Conservation (phyloP, 2,888 invertebrate species). For the Chromoteleia sp. region DNA sequence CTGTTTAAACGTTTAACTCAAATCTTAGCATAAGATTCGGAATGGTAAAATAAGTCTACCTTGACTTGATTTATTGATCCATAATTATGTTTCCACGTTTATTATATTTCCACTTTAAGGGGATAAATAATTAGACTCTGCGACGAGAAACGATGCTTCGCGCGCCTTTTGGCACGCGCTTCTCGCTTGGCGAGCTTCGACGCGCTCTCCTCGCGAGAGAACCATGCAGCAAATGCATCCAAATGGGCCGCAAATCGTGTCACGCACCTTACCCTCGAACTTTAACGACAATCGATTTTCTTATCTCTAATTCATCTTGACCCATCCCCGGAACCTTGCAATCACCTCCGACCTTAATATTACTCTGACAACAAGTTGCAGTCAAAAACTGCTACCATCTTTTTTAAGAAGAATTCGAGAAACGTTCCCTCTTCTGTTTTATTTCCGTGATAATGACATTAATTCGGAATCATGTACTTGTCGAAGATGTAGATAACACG, state of each 20-base stretch:
- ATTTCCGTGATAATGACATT: too few species aligned
- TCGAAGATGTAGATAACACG: too few species aligned
- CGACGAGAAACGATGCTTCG: neutral
- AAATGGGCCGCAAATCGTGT: constrained; percentile 27
- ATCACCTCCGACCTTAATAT: constrained; percentile 32
- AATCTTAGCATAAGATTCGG: too few species aligned
- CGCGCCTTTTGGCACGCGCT: constrained; percentile 37
- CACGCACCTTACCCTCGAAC: constrained; percentile 42
- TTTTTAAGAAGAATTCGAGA: neutral
- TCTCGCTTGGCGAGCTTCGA: constrained; percentile 1
- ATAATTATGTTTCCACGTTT: too few species aligned
- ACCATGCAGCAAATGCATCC: constrained; percentile 26
- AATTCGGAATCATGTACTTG: too few species aligned
- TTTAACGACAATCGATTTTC: constrained; percentile 29
- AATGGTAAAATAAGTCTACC: too few species aligned
- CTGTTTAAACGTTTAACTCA: too few species aligned
- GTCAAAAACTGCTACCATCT: constrained; percentile 14
- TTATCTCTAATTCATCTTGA: constrained; percentile 35
- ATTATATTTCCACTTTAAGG: too few species aligned
- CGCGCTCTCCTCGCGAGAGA: constrained; percentile 7
- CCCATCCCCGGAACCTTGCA: constrained; percentile 35
- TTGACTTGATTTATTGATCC: too few species aligned
- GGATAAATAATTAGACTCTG: too few species aligned
- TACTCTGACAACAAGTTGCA: constrained; percentile 36
- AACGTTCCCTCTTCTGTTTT: too few species aligned